Evolutionary conservation across 2,797 vertebrate species (phyloP).

Genomic region (Neopelma chrysocephalum): DNA sequence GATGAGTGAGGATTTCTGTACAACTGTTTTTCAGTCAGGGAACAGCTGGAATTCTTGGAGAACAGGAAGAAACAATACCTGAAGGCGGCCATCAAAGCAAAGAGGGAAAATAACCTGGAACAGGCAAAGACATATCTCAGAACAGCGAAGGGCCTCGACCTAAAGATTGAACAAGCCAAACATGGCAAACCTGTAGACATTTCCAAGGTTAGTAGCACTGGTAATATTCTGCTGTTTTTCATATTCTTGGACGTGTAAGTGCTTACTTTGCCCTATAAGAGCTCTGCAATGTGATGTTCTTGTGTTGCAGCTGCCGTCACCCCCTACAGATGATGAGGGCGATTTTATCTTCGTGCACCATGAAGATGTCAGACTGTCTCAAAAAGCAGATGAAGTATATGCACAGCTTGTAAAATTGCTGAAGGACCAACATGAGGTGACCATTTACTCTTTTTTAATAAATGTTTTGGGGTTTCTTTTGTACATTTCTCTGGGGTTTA

Average conservation of each 20-base stretch:
- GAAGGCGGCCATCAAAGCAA: constrained; percentile 91
- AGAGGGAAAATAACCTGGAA: constrained; percentile 89
- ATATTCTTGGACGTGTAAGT: not conserved
- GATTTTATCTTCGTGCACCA: constrained; percentile 95
- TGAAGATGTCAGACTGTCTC: constrained; percentile 87
- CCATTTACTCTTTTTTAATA: not conserved
- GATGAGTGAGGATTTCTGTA: not conserved
- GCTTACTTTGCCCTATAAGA: not conserved
- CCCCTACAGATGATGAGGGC: constrained; percentile 87
- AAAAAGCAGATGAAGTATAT: constrained; percentile 90
- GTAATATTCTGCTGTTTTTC: not conserved
- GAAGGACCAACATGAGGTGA: constrained; percentile 89
- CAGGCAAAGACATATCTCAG: constrained; percentile 88
- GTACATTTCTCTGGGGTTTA: not conserved
- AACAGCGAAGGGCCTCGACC: constrained; percentile 85
- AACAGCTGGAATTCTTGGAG: constrained; percentile 90
- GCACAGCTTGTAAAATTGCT: constrained; percentile 87
- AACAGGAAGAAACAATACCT: constrained; percentile 88
- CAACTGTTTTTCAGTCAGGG: constrained; percentile 74
- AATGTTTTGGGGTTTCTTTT: not conserved
- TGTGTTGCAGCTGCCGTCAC: constrained; percentile 86
- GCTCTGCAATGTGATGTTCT: not conserved
- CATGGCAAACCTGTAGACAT: constrained; percentile 83
- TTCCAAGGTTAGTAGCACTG: constrained; percentile 79
- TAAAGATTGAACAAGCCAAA: constrained; percentile 84